Evolutionary conservation across 2,113 vertebrate genomes (phyloP).

Genomic region (Carassius auratus): DNA sequence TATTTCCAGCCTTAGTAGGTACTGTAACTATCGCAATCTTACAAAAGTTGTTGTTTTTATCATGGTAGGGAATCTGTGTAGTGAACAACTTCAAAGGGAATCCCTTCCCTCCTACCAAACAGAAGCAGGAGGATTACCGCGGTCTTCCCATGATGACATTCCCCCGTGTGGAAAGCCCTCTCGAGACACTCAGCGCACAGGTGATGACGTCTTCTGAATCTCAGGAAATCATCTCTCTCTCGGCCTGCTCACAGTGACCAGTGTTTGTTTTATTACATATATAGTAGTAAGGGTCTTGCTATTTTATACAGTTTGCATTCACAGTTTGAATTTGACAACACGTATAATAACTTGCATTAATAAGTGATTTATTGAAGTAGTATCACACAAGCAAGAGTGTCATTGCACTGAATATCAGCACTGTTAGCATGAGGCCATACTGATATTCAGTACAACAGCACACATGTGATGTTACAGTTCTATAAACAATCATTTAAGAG

Average conservation of each 20-base stretch:
- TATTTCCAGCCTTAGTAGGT: neutral
- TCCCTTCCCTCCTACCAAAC: constrained; percentile 81
- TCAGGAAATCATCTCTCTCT: neutral
- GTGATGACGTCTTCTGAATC: constrained; percentile 68
- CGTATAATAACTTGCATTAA: neutral
- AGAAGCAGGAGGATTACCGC: constrained; percentile 90
- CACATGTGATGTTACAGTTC: neutral
- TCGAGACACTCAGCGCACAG: constrained; percentile 98
- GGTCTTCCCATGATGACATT: constrained; percentile 94
- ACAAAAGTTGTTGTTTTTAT: neutral
- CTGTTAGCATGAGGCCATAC: neutral
- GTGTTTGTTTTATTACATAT: neutral
- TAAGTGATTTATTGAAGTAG: neutral
- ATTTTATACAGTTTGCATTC: neutral
- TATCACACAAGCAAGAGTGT: neutral
- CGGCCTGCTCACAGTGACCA: neutral
- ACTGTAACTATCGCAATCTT: neutral
- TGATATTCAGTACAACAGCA: neutral
- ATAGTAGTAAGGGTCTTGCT: neutral
- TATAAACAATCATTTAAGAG: neutral
- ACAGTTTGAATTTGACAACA: neutral
- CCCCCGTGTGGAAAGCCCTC: constrained; percentile 94
- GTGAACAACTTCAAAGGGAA: constrained; percentile 96
- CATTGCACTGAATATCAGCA: neutral
- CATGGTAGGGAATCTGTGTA: constrained; percentile 88